Evolutionary conservation across 1,140 invertebrate genomes (phyloP).

Genomic region (Leguminivora glycinivorella): DNA sequence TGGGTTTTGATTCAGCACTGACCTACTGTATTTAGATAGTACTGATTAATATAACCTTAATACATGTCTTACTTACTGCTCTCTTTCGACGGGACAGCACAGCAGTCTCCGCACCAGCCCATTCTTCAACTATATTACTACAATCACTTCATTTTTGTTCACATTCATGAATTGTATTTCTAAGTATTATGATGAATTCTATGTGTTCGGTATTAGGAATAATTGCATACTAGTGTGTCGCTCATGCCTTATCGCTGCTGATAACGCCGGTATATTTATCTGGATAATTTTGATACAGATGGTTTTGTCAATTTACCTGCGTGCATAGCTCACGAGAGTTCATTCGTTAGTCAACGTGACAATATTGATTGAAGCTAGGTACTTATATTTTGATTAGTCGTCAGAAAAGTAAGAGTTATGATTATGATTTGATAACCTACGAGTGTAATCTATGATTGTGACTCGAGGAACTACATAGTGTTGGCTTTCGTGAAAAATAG

Average conservation of each 20-base stretch:
- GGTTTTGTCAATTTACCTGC: background rate
- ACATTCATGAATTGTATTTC: background rate
- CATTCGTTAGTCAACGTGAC: conserved; percentile 12
- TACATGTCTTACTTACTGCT: conserved; percentile 50
- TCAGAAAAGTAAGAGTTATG: background rate
- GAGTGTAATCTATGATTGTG: no score
- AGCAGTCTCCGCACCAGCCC: conserved; percentile 56
- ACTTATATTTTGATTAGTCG: background rate
- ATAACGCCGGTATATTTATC: background rate
- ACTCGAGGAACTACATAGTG: no score
- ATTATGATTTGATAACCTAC: background rate
- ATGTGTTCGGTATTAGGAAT: background rate
- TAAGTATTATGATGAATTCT: background rate
- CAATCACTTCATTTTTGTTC: background rate
- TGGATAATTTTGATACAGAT: background rate
- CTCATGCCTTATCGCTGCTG: conserved; percentile 7
- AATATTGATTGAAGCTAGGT: background rate
- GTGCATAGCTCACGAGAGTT: conserved; percentile 19
- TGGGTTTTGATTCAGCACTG: no score
- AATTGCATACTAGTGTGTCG: conserved; percentile 4
- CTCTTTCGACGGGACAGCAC: conserved; percentile 53
- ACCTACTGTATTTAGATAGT: no score
- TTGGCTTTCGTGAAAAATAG: no score
- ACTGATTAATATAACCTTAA: conserved; percentile 17
- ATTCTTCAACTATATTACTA: conserved; percentile 36